Conservation (phyloP, 2,888 invertebrate species). For the Papilio protenor region DNA sequence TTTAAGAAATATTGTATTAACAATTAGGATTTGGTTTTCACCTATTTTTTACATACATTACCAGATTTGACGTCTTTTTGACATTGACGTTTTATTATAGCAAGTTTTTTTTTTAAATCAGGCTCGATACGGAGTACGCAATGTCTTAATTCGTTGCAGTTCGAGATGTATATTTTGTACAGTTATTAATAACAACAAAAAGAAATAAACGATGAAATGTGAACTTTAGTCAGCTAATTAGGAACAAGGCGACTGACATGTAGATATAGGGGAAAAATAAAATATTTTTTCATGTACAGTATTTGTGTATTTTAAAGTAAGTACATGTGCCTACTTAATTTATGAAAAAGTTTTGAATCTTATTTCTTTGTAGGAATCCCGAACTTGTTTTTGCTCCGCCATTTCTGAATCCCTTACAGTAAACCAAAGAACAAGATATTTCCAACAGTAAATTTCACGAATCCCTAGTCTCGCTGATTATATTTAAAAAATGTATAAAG, state of each 20-base stretch:
- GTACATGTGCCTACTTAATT: conserved; percentile 54
- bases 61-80: not conserved
- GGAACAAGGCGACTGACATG: conserved; percentile 57
- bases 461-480: conserved; percentile 55
- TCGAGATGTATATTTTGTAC: conserved; percentile 60
- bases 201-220: conserved; percentile 44
- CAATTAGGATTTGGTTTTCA: not conserved
- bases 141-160: conserved; percentile 28
- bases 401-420: conserved; percentile 53
- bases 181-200: conserved; percentile 49
- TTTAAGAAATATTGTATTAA: not conserved
- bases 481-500: conserved; percentile 52
- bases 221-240: conserved; percentile 52
- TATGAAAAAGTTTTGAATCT: conserved; percentile 48
- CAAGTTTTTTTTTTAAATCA: conserved; percentile 14
- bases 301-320: conserved; percentile 53
- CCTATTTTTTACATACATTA: not conserved
- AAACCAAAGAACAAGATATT: conserved; percentile 60
- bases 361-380: conserved; percentile 34
- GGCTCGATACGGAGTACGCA: conserved; percentile 1
- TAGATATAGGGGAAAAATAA: conserved; percentile 55
- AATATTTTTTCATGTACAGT: conserved; percentile 67
- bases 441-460: conserved; percentile 48
- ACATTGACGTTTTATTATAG: not conserved
- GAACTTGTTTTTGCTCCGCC: conserved; percentile 46